Evolutionary conservation across 1,140 invertebrate species (phyloP).

Genomic region (Geopemphigus sp.): DNA sequence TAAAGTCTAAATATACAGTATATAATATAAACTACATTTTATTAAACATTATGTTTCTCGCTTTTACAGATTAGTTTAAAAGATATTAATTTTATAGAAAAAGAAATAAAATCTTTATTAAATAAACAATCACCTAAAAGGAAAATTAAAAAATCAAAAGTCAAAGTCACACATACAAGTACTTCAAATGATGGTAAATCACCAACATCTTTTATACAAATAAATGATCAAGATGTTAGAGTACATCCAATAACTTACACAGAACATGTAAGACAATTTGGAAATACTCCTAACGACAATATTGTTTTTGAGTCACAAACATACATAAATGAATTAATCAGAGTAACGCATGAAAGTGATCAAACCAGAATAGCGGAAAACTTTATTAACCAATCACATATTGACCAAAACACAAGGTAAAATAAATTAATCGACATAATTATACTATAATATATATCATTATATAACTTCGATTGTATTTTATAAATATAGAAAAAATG

Average conservation of each 20-base stretch:
- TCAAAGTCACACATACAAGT: background rate
- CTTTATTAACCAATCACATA: background rate
- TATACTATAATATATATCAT: background rate
- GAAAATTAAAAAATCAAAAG: conserved; percentile 4
- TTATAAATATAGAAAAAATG: background rate
- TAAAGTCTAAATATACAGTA: background rate
- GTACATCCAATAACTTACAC: background rate
- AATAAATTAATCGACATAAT: background rate
- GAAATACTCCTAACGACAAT: background rate
- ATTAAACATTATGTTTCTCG: background rate
- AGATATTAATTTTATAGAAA: background rate
- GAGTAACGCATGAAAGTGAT: background rate
- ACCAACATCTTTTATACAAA: background rate
- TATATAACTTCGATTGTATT: background rate
- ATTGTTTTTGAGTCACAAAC: background rate
- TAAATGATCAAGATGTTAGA: background rate
- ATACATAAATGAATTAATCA: background rate
- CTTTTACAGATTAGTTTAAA: conserved; percentile 11
- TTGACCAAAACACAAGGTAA: conserved; percentile 15
- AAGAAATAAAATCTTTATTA: conserved; percentile 15
- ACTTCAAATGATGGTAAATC: background rate
- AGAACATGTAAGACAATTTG: background rate
- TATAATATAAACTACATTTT: background rate
- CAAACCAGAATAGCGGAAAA: background rate
- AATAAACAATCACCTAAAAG: background rate